Percentiles rank a stretch among this genome's conserved stretches.
These are phyloP conservation scores for Adelges cooleyi DNA, from an alignment of 1,140 invertebrate species.

Conservation along the genomic window DNA sequence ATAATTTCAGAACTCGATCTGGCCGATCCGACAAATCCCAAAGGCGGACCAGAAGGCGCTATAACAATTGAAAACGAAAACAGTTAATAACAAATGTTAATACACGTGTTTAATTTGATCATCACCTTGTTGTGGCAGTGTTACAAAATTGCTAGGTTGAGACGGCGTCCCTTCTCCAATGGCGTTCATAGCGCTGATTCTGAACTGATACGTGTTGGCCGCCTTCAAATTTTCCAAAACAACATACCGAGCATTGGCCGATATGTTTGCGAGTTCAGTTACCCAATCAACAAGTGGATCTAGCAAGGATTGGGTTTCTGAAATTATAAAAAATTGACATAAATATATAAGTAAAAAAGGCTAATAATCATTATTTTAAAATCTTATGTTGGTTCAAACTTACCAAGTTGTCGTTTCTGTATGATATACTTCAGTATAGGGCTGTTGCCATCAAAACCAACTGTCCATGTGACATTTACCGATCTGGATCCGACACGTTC, in stretches of 20 bases:
- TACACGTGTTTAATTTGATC: background rate
- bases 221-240: slow-evolving; percentile 80
- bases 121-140: slow-evolving; percentile 86
- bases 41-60: slow-evolving; percentile 79
- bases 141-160: slow-evolving; percentile 71
- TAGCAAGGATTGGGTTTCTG: slow-evolving; percentile 39
- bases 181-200: slow-evolving; percentile 88
- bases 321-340: background rate
- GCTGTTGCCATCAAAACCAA: slow-evolving; percentile 94
- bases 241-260: slow-evolving; percentile 62
- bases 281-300: slow-evolving; percentile 75
- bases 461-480: slow-evolving; percentile 87
- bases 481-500: slow-evolving; percentile 48
- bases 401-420: slow-evolving; percentile 66
- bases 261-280: slow-evolving; percentile 76
- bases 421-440: slow-evolving; percentile 87
- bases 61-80: slow-evolving; percentile 31
- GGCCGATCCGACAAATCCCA: slow-evolving; percentile 82
- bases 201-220: slow-evolving; percentile 88
- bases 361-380: background rate
- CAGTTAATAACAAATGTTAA: background rate
- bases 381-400: background rate
- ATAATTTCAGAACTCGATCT: slow-evolving; percentile 90
- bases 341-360: background rate
- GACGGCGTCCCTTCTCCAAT: slow-evolving; percentile 88